Conservation (phyloP, 2,113 vertebrate species). For the Indicator maculatus region DNA sequence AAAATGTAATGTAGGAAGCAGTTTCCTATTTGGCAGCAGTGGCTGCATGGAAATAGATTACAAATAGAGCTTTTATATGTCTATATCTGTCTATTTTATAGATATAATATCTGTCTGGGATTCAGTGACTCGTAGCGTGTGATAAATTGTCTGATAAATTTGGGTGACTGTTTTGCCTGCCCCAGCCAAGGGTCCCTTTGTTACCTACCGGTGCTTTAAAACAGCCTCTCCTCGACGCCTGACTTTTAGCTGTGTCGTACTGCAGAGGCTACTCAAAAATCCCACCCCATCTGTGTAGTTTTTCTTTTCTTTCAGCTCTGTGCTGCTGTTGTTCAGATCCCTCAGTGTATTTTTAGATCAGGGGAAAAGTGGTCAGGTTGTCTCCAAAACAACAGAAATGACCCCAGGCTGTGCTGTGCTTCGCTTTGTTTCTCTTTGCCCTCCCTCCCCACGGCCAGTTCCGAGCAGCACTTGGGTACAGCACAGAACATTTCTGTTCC, state of each 20-base stretch:
- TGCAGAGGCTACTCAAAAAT: neutral
- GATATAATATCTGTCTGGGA: too few relatives aligned
- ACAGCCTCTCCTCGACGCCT: neutral
- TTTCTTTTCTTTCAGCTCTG: too few relatives aligned
- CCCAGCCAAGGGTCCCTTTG: neutral
- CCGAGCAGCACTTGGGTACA: neutral
- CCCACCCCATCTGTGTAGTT: neutral
- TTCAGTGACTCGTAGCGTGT: too few relatives aligned
- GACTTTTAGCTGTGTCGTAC: neutral
- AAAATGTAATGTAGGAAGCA: neutral
- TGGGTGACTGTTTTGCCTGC: neutral
- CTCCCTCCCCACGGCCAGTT: neutral
- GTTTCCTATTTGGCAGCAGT: neutral
- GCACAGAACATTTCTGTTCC: neutral
- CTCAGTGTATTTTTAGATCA: neutral
- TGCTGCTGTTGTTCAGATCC: neutral
- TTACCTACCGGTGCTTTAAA: neutral
- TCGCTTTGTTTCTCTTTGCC: neutral
- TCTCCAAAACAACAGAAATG: neutral
- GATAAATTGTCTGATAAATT: neutral
- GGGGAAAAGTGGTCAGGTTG: neutral
- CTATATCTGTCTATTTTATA: too few relatives aligned
- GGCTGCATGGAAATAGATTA: neutral
- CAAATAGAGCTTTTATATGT: too few relatives aligned
- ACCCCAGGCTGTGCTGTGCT: neutral